Evolutionary conservation across 2,113 vertebrate species (phyloP).

Genomic region (Alaudala cheleensis): DNA sequence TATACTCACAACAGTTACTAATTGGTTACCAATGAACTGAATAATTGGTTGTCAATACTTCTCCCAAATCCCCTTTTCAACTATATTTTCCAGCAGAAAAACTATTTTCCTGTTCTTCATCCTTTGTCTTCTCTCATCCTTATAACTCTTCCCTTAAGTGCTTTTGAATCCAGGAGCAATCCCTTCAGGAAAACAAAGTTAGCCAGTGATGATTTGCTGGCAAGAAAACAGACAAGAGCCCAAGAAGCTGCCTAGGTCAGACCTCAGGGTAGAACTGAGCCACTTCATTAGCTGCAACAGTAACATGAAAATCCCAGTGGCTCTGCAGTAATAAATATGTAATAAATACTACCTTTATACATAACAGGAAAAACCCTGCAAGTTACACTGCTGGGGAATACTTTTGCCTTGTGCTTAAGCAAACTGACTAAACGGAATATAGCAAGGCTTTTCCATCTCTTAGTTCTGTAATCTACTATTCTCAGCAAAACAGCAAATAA

Average conservation of each 20-base stretch:
- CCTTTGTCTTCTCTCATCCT: not conserved
- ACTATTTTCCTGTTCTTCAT: not conserved
- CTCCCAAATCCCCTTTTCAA: not conserved
- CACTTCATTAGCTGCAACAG: not conserved
- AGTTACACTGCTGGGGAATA: not conserved
- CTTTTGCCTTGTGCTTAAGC: not conserved
- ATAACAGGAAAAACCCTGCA: not conserved
- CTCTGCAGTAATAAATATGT: slow-evolving; percentile 9
- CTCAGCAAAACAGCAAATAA: not conserved
- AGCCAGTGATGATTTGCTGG: not conserved
- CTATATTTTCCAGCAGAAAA: not conserved
- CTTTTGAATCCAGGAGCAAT: not conserved
- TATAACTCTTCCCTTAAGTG: not conserved
- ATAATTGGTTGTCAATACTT: slow-evolving; percentile 7
- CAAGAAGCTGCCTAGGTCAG: slow-evolving; percentile 5
- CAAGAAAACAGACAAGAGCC: not conserved
- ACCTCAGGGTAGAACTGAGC: not conserved
- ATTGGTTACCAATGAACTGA: not conserved
- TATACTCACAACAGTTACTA: not conserved
- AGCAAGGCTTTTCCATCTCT: not conserved
- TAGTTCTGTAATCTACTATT: not conserved
- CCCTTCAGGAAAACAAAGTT: not conserved
- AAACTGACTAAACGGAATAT: not conserved
- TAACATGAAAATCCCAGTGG: not conserved
- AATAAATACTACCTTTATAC: slow-evolving; percentile 23